Conservation (phyloP, 1,140 invertebrate genomes). For the Hyposmocoma kahamanoa region DNA sequence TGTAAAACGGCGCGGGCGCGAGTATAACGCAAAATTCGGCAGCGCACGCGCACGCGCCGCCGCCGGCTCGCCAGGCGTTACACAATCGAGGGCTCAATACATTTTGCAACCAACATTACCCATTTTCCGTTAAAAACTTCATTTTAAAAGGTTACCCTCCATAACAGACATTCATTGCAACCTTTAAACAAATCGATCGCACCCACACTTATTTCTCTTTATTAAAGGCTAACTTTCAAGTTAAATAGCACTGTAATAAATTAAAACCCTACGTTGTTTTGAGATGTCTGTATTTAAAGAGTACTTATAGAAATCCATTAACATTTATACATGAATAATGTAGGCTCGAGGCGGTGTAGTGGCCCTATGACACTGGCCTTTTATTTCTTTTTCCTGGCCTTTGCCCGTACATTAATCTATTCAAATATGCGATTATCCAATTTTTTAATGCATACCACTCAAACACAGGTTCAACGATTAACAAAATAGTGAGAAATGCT, state of each 20-base stretch:
- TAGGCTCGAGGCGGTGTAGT: neutral
- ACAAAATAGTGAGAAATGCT: slow-evolving; percentile 1
- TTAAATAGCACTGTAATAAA: neutral
- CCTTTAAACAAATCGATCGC: neutral
- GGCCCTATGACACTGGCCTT: slow-evolving; percentile 6
- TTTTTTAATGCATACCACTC: slow-evolving; percentile 6
- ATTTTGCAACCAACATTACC: too few relatives aligned
- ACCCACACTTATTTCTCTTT: neutral
- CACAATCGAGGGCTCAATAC: too few relatives aligned
- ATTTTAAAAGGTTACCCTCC: neutral
- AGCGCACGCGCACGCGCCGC: too few relatives aligned
- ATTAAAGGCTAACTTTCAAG: neutral
- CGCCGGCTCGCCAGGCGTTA: too few relatives aligned
- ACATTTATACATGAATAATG: slow-evolving; percentile 21
- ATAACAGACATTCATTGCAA: neutral
- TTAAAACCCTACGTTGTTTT: slow-evolving; percentile 1
- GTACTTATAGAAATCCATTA: slow-evolving; percentile 10
- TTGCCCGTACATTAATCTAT: slow-evolving; percentile 10
- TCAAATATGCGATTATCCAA: slow-evolving; percentile 14
- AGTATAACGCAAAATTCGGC: too few relatives aligned
- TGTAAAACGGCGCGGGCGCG: too few relatives aligned
- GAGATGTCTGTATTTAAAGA: slow-evolving; percentile 3
- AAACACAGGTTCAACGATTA: neutral
- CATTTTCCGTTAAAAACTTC: neutral
- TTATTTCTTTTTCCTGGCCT: slow-evolving; percentile 10